These are phyloP conservation scores for Scolopax mira DNA, from an alignment of 2,113 vertebrate genomes.

Conservation along the genomic window DNA sequence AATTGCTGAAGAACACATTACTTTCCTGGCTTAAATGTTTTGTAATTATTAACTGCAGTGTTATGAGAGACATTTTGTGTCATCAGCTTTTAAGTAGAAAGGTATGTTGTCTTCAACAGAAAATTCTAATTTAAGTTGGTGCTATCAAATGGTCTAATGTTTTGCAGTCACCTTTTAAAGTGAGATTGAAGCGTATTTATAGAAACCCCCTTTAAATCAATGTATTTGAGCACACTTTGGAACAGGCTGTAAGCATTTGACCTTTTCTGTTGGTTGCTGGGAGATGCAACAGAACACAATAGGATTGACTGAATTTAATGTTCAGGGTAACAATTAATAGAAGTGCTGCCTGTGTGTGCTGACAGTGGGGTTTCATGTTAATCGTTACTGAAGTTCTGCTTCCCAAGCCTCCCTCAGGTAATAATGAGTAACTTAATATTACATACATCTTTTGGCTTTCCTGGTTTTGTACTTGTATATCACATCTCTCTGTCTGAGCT, in stretches of 20 bases:
- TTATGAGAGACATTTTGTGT: background rate
- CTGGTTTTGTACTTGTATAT: background rate
- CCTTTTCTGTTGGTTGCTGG: background rate
- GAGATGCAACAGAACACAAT: conserved; percentile 10
- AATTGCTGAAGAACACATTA: conserved; percentile 14
- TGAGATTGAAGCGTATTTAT: background rate
- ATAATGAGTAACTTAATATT: conserved; percentile 44
- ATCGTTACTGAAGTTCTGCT: conserved; percentile 39
- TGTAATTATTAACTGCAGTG: conserved; percentile 56
- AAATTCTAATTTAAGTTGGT: background rate
- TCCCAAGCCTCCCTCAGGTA: conserved; percentile 1
- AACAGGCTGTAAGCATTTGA: background rate
- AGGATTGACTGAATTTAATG: conserved; percentile 30
- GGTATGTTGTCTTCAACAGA: conserved; percentile 29
- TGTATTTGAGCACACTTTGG: background rate
- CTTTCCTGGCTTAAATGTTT: background rate
- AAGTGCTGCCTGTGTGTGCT: conserved; percentile 6
- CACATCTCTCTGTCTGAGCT: background rate
- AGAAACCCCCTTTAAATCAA: background rate
- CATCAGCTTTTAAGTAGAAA: conserved; percentile 20
- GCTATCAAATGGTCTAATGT: background rate
- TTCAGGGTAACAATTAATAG: conserved; percentile 65
- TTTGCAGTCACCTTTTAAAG: background rate
- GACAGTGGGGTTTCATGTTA: conserved; percentile 43
- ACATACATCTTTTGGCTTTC: background rate